phyloP scores from a whole-genome alignment of 2,888 invertebrate genomes.

The Hydraecia micacea region DNA sequence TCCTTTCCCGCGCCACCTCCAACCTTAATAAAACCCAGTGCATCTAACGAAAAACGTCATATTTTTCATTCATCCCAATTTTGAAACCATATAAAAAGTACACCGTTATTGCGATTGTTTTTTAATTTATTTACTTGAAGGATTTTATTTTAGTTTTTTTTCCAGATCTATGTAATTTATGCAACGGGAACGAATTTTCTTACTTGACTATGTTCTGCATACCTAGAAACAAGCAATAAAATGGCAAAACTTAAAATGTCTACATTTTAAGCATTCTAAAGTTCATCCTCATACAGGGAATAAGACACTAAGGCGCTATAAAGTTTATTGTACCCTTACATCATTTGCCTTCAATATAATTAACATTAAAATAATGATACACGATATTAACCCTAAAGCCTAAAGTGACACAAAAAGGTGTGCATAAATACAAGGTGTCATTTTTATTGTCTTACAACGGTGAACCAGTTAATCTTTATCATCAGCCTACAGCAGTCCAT shows the following conservation, averaged over 20 bases:
- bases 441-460: slow-evolving; percentile 4
- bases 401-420: not conserved
- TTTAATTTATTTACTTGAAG: not conserved
- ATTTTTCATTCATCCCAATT: too few relatives aligned
- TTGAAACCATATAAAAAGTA: not conserved
- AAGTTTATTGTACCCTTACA: slow-evolving; percentile 57
- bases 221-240: slow-evolving; percentile 9
- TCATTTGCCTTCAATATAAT: slow-evolving; percentile 45
- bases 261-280: slow-evolving; percentile 19
- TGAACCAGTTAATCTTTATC: not conserved
- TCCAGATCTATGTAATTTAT: not conserved
- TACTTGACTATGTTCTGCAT: not conserved
- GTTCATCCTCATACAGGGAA: slow-evolving; percentile 12
- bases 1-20: too few relatives aligned
- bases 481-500: too few relatives aligned
- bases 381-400: not conserved
- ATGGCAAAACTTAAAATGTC: not conserved
- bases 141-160: not conserved
- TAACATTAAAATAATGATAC: slow-evolving; percentile 24
- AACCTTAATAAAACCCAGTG: not conserved
- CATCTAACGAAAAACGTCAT: not conserved
- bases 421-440: not conserved
- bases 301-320: slow-evolving; percentile 31
- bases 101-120: not conserved
- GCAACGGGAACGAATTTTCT: not conserved